Base-by-base conservation (phyloP, 1,140 invertebrate genomes). In the Melitaea cinxia region DNA sequence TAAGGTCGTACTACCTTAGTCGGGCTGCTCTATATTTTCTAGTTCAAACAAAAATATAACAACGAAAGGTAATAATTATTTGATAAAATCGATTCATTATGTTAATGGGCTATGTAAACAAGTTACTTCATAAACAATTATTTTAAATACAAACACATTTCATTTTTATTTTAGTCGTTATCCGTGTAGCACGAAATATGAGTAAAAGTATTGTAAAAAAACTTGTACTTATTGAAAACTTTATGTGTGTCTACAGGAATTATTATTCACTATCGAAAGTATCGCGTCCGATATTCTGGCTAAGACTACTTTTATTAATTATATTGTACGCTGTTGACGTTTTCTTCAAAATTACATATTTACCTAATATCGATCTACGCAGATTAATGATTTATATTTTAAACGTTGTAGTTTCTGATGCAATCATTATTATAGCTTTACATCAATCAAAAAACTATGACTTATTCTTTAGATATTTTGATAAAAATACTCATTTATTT, bases 361-460 rank as follows among this genome's bases (percentile, higher is more conserved):
- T 39, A 10, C 12, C 1, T 9, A 33, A 33, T n/a, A 4, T 4
- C 28, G 35, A 19, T 21, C 30, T 10, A 35, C 17, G 2, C 23
- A 33, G 37, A 21, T 0, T 23, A n/a, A 6, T 54, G 14, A 17
- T 12, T 21, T 54, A 35, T 21, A 1, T 21, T 24, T 23, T 63
- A 17, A 55, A 10, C 4, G 2, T 55, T 12, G 0, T 12, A 7
- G 33, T 26, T 12, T 30, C 52, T 17, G 7, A 28, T 35, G 1
- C 6, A 10, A 14, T 56, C 1, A 53, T 66, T 10, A 0, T 72
- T n/a, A 42, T 70, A 19, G 60, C 61, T 10, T 55, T 23, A 4
- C 66, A 57, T 17, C 15, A 67, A 6, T 37, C 67, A 7, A 68
- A 70, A 26, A 61, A 33, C 14, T 75, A 70, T 28, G 15, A 39